Evolutionary conservation across 2,888 invertebrate species (phyloP), one percentile per base, ranked within the genome.

Genomic region (Eudemis profundana): DNA sequence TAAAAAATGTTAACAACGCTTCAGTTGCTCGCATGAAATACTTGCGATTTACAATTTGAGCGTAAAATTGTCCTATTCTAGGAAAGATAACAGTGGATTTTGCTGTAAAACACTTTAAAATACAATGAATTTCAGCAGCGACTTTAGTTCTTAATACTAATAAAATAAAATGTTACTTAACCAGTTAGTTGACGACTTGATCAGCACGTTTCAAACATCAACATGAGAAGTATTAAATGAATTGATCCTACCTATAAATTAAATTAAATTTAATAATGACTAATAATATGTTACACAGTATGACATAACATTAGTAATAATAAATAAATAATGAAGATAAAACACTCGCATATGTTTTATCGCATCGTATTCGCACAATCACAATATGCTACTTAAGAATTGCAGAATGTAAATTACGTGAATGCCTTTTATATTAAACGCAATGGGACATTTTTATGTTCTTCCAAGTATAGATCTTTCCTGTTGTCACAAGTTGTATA

Each of bases 51-150:
- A 40, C 40, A 40, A 40, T 40, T 40, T 15, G 15, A 40, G 40
- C 40, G 40, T 40, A 14, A 40, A 40, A 40, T 40, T 40, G 15
- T 40, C 40, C 40, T 40, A 40, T 15, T 40, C 40, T 40, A 4
- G 14, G 40, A 40, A 40, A 40, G n/a, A 15, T 40, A 40, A 33
- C 33, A 33, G 10, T 8, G 33, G 33, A 33, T 33, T 33, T 8
- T 33, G 7, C 8, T 8, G 1, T 10, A 33, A 27, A 33, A 33
- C 2, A 8, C 33, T 2, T 33, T 33, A 33, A 4, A 33, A 33
- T 10, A 33, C 4, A 27, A 2, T 7, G 1, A 7, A 5, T 27
- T 33, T 33, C 33, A 5, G 33, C 8, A 33, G n/a, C 33, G 33
- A 33, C 7, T 5, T 23, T 33, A 33, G 8, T n/a, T n/a, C n/a